These are phyloP conservation scores for Psettodes erumei DNA, from an alignment of 2,113 vertebrate species.

Conservation along the genomic window DNA sequence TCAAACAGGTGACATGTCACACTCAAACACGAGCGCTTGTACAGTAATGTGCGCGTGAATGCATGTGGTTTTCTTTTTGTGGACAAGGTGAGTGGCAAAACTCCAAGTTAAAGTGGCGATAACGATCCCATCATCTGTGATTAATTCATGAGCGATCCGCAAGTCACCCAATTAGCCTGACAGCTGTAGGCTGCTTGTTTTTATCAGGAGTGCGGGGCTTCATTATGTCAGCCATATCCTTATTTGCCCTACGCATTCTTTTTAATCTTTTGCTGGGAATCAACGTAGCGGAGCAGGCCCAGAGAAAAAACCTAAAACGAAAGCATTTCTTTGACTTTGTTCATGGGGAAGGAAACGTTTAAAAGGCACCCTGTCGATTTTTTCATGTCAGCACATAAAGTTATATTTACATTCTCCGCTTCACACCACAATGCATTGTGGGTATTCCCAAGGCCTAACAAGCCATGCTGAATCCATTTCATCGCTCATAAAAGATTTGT, in stretches of 20 bases:
- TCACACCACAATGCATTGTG: neutral
- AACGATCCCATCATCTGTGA: neutral
- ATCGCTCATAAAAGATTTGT: neutral
- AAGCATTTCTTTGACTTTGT: neutral
- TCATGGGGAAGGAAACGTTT: neutral
- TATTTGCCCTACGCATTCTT: neutral
- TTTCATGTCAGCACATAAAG: constrained; percentile 1
- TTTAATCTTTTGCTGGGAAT: neutral
- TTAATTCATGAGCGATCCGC: neutral
- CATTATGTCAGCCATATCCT: neutral
- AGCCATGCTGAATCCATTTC: neutral
- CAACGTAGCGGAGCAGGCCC: neutral
- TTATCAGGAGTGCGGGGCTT: neutral
- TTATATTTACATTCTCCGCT: constrained; percentile 10
- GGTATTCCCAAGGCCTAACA: neutral
- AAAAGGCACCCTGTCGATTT: neutral
- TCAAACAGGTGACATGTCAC: neutral
- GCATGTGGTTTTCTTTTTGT: neutral
- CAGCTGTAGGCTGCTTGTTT: neutral
- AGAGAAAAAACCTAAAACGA: neutral
- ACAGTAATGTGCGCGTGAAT: neutral
- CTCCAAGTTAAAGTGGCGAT: neutral
- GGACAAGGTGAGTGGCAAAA: neutral
- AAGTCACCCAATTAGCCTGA: neutral
- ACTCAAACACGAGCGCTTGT: neutral